Evolutionary conservation across 1,140 invertebrate genomes (phyloP).

Genomic region (Agraylea sexmaculata): DNA sequence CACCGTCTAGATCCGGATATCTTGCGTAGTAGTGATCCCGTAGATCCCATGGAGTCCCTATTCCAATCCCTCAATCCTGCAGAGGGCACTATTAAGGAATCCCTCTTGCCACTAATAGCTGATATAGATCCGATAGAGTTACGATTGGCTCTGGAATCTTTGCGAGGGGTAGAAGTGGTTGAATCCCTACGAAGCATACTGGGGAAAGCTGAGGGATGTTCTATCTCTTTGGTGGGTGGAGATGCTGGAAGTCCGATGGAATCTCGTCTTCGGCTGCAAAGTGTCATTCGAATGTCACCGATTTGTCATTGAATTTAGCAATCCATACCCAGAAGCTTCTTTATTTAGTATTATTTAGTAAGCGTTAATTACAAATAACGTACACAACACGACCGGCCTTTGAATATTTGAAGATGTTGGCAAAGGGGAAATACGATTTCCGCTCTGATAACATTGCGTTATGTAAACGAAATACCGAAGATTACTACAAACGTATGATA

Average conservation of each 20-base stretch:
- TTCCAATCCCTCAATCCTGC: slow-evolving; percentile 35
- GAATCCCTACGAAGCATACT: slow-evolving; percentile 47
- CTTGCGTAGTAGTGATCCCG: slow-evolving; percentile 33
- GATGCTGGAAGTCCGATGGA: slow-evolving; percentile 44
- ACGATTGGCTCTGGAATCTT: slow-evolving; percentile 35
- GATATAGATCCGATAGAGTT: slow-evolving; percentile 37
- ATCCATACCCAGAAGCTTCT: neutral
- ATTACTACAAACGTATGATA: no score
- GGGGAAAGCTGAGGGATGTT: slow-evolving; percentile 56
- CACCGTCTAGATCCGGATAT: slow-evolving; percentile 46
- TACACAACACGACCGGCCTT: neutral
- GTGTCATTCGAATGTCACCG: neutral
- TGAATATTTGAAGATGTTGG: no score
- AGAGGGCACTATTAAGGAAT: slow-evolving; percentile 23
- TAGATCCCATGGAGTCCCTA: slow-evolving; percentile 35
- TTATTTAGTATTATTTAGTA: neutral
- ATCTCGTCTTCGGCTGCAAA: slow-evolving; percentile 37
- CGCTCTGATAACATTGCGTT: no score
- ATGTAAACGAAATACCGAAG: no score
- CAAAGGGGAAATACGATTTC: no score
- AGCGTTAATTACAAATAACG: neutral
- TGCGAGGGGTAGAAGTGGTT: slow-evolving; percentile 44
- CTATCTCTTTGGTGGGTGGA: slow-evolving; percentile 42
- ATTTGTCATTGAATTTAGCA: neutral
- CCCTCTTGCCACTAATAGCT: slow-evolving; percentile 29